Evolutionary conservation across 2,888 invertebrate species (phyloP).

Genomic region (Leptinotarsa tumamoca): DNA sequence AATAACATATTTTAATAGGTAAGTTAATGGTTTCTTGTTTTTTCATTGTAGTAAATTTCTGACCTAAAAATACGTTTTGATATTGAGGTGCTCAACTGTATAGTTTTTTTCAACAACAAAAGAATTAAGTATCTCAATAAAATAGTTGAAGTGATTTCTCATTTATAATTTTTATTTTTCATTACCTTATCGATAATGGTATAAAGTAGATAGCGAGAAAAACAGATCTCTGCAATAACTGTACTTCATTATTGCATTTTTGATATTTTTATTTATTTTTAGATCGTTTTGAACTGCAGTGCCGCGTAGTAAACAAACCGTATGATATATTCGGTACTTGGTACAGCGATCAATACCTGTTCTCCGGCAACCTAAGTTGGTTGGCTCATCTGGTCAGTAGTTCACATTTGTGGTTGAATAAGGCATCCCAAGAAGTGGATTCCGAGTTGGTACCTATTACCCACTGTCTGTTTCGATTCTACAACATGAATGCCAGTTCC

Average conservation of each 20-base stretch:
- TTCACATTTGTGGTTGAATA: conserved; percentile 84
- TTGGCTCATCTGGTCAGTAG: conserved; percentile 80
- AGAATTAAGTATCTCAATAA: no score
- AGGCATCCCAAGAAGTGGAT: conserved; percentile 83
- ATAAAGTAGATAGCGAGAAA: no score
- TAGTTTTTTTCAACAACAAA: no score
- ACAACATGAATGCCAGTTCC: conserved; percentile 84
- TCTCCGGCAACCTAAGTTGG: conserved; percentile 87
- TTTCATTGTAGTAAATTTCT: no score
- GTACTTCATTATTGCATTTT: neutral
- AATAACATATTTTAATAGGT: no score
- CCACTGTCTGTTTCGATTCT: conserved; percentile 77
- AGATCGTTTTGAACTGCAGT: conserved; percentile 76
- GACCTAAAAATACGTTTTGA: no score
- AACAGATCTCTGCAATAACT: no score
- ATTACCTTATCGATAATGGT: no score
- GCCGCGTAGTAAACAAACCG: conserved; percentile 83
- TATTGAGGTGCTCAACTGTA: no score
- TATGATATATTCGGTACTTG: conserved; percentile 92
- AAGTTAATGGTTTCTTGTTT: no score
- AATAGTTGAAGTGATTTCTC: no score
- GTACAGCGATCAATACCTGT: conserved; percentile 84
- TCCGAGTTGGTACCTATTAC: conserved; percentile 84
- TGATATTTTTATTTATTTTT: conserved; percentile 47
- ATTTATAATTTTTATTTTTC: no score